A percentile compares a stretch with the other conserved stretches of the same genome.
These are phyloP conservation scores for Sebastolobus alascanus DNA, from an alignment of 2,797 vertebrate genomes.

Conservation along the genomic window DNA sequence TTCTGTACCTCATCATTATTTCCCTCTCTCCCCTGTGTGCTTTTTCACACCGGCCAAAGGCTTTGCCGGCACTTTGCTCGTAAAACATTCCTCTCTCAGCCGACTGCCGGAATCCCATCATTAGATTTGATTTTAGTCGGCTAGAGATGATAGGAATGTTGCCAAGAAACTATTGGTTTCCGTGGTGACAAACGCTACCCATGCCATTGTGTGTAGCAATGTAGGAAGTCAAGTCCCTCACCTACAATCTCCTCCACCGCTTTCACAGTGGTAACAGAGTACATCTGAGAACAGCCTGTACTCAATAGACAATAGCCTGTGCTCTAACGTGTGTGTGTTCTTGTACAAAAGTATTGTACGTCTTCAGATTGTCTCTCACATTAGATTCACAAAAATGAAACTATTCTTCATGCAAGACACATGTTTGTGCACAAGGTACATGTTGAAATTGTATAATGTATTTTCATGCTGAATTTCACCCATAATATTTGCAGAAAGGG, in stretches of 20 bases:
- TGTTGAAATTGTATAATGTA: background rate
- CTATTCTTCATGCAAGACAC: background rate
- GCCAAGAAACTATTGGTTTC: conserved; percentile 95
- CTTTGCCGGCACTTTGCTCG: background rate
- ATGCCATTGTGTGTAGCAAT: conserved; percentile 84
- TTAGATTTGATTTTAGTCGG: conserved; percentile 87
- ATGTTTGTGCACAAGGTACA: background rate
- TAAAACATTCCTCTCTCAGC: conserved; percentile 32
- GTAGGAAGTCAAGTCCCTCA: conserved; percentile 79
- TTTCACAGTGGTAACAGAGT: conserved; percentile 37
- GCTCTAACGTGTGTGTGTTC: background rate
- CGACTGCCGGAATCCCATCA: conserved; percentile 84
- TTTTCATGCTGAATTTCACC: background rate
- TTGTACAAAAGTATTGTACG: background rate
- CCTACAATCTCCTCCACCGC: conserved; percentile 30
- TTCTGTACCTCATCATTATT: conserved; percentile 34
- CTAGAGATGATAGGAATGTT: conserved; percentile 89
- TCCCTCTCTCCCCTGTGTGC: conserved; percentile 10
- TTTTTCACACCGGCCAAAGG: background rate
- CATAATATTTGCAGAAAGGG: background rate
- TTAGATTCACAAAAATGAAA: background rate
- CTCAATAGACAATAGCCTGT: conserved; percentile 30
- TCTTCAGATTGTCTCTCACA: background rate
- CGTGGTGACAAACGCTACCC: conserved; percentile 88
- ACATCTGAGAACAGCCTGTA: conserved; percentile 34